Conservation (phyloP, 2,888 invertebrate genomes). For the Erebia palarica region DNA sequence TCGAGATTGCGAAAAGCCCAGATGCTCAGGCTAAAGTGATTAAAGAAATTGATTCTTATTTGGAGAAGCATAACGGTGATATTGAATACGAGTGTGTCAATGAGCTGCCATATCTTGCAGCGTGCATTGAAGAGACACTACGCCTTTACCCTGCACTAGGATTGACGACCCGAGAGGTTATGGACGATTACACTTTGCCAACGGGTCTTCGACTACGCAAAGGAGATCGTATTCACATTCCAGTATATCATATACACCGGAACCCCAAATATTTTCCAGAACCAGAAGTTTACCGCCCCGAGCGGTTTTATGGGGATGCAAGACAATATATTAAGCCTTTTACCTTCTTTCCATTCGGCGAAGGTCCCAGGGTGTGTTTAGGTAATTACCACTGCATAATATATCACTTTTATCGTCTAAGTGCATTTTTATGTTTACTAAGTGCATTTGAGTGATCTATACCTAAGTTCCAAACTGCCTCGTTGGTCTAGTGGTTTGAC, state of each 20-base stretch:
- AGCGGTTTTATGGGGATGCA: constrained; percentile 1
- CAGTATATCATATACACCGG: neutral
- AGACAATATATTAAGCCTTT: neutral
- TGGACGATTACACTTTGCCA: neutral
- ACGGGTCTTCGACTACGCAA: neutral
- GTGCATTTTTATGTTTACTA: too few relatives aligned
- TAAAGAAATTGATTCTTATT: neutral
- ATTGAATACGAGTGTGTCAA: neutral
- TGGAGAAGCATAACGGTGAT: neutral
- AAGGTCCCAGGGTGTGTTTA: neutral
- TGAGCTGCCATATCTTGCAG: neutral
- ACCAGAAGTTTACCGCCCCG: neutral
- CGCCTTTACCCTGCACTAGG: neutral
- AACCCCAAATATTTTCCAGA: neutral
- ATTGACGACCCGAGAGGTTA: neutral
- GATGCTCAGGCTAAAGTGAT: neutral
- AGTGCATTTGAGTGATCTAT: too few relatives aligned
- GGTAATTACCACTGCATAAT: neutral
- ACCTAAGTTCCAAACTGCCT: too few relatives aligned
- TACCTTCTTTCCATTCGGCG: neutral
- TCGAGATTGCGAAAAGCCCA: neutral
- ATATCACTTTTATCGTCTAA: too few relatives aligned
- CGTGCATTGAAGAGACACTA: neutral
- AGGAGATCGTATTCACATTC: neutral
- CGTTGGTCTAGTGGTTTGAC: too few relatives aligned